Evolutionary conservation across 2,888 invertebrate genomes (phyloP), one percentile per base, ranked within the genome.

Genomic region (Agriopis leucophaearia): DNA sequence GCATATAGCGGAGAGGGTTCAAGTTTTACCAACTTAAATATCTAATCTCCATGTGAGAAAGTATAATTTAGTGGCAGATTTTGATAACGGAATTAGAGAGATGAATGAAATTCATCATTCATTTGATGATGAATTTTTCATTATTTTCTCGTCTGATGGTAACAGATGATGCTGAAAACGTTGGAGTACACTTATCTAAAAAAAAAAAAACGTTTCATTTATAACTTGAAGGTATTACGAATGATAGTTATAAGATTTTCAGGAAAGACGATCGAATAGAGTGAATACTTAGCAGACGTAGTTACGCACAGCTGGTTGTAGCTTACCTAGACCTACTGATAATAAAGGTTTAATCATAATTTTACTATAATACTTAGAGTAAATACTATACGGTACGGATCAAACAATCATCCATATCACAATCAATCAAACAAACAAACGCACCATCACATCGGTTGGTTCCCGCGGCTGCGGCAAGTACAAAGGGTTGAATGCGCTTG

Each of bases 401-500:
- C 59, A 65, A 65, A 59, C 55, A 15, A 47, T 54, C 52, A 12
- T n/a, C 15, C 52, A 40, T 47, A 60, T 47, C 60, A 51, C 55
- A 51, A 68, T 69, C 68, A 61, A 60, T 69, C 68, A 64, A 56
- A 51, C 45, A 67, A 67, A 67, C 64, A 68, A 59, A 64, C 68
- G 16, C 10, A 40, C 44, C n/a, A 12, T n/a, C 42, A 36, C n/a
- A 12, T n/a, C 42, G 47, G 63, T 18, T n/a, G 16, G 64, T 59
- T 42, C 64, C 44, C 56, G 60, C 54, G 56, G 55, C 36, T 47
- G 44, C 56, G 45, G 64, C 69, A 63, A 71, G 62, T 45, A 73
- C 75, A 75, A 75, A 75, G 73, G 18, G 51, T 12, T 3, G 27
- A 27, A 27, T 61, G 74, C 68, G 71, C 71, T 52, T 40, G 73